phyloP scores from a whole-genome alignment of 2,888 invertebrate genomes.

The Allophyes oxyacanthae region DNA sequence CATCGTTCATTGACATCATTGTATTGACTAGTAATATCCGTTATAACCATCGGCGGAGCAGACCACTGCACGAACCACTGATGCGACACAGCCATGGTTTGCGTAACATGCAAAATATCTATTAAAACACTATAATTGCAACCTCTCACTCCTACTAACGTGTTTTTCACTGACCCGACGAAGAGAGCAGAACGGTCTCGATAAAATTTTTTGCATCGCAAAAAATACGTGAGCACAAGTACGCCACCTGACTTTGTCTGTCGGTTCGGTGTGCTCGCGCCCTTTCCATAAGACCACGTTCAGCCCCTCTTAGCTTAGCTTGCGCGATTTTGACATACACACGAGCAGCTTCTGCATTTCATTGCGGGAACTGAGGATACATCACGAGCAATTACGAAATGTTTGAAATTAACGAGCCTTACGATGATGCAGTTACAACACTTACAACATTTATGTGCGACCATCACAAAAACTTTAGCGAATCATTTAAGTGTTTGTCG shows the following conservation, averaged over 20 bases:
- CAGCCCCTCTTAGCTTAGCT: slow-evolving; percentile 62
- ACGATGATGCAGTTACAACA: slow-evolving; percentile 14
- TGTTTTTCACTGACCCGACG: slow-evolving; percentile 48
- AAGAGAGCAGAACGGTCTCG: slow-evolving; percentile 54
- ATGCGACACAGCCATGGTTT: slow-evolving; percentile 82
- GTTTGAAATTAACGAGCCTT: slow-evolving; percentile 26
- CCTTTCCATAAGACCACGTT: slow-evolving; percentile 62
- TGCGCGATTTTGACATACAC: slow-evolving; percentile 47
- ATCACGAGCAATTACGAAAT: slow-evolving; percentile 40
- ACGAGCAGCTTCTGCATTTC: slow-evolving; percentile 47
- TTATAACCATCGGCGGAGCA: slow-evolving; percentile 73
- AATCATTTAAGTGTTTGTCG: slow-evolving; percentile 19
- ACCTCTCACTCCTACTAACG: slow-evolving; percentile 56
- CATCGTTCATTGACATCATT: slow-evolving; percentile 71
- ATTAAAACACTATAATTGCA: slow-evolving; percentile 49
- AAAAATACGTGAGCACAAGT: slow-evolving; percentile 72
- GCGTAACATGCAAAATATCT: slow-evolving; percentile 56
- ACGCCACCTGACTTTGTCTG: slow-evolving; percentile 69
- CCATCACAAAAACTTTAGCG: slow-evolving; percentile 11
- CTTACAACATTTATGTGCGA: slow-evolving; percentile 12
- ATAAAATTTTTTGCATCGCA: slow-evolving; percentile 62
- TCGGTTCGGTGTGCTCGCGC: slow-evolving; percentile 55
- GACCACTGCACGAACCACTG: slow-evolving; percentile 88
- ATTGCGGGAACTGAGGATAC: slow-evolving; percentile 33
- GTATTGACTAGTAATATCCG: slow-evolving; percentile 76